A percentile compares a stretch with the other conserved stretches of the same genome.
These are phyloP conservation scores for Cephalopachus bancanus DNA, from an alignment of 2,797 vertebrate species.

Conservation along the genomic window DNA sequence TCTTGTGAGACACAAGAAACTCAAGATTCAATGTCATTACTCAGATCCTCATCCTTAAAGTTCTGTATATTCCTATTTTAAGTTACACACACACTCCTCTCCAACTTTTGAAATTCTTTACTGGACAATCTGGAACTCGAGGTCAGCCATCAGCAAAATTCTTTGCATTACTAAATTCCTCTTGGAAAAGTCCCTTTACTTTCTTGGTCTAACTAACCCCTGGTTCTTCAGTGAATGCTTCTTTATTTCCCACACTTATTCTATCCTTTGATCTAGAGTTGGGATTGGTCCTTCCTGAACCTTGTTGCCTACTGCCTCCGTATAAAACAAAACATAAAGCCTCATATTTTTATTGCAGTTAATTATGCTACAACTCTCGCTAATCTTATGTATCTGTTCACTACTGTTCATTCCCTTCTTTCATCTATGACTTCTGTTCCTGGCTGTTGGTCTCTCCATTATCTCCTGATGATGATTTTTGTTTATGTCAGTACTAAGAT, in stretches of 20 bases:
- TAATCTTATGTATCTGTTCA: not conserved
- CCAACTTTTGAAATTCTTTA: not conserved
- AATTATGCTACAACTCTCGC: not conserved
- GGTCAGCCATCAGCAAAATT: not conserved
- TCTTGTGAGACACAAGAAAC: not conserved
- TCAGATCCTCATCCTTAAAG: not conserved
- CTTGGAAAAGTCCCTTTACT: not conserved
- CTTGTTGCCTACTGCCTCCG: not conserved
- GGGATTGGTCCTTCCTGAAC: not conserved
- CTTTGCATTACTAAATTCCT: not conserved
- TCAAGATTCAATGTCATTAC: not conserved
- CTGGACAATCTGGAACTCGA: not conserved
- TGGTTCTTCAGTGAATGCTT: not conserved
- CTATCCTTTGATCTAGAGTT: not conserved
- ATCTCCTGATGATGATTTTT: not conserved
- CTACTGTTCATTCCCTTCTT: not conserved
- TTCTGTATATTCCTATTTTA: not conserved
- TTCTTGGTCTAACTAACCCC: not conserved
- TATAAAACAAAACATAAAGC: not conserved
- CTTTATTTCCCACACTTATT: not conserved
- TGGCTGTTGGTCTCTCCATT: not conserved
- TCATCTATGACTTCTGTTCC: not conserved
- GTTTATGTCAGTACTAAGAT: not conserved
- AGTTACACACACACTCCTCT: not conserved
- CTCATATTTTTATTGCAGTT: not conserved